A percentile compares a stretch with the other conserved stretches of the same genome.
Conservation (phyloP, 1,140 invertebrate genomes). For the Globodera ellingtonae region DNA sequence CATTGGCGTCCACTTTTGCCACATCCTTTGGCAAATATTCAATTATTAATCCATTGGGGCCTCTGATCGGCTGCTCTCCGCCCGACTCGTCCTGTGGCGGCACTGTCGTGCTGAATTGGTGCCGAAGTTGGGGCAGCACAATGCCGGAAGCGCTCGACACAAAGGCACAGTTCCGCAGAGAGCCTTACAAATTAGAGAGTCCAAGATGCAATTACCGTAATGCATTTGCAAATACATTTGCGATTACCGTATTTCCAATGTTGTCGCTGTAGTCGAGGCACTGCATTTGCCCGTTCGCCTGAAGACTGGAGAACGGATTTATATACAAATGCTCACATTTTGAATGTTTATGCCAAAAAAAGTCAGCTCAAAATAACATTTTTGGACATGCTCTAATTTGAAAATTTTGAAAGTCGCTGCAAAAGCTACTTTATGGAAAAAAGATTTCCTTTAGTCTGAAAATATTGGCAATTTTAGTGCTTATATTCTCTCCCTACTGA, state of each 20-base stretch:
- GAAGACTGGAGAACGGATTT: too few species aligned
- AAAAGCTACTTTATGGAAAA: too few species aligned
- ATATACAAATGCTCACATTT: too few species aligned
- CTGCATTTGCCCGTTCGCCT: not conserved
- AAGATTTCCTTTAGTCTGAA: too few species aligned
- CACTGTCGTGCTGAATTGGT: constrained; percentile 10
- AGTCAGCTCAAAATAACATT: too few species aligned
- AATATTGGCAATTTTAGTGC: too few species aligned
- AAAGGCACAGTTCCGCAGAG: constrained; percentile 12
- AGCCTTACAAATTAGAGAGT: not conserved
- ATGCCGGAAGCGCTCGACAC: not conserved
- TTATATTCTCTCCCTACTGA: too few species aligned
- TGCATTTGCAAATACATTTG: not conserved
- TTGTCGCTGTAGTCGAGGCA: constrained; percentile 10
- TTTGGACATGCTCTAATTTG: too few species aligned
- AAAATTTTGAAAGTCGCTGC: too few species aligned
- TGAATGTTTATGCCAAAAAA: too few species aligned
- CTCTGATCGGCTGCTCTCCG: not conserved
- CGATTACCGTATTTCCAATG: constrained; percentile 28
- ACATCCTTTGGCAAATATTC: not conserved
- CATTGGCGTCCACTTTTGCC: not conserved
- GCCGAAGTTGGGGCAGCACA: not conserved
- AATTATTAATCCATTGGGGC: not conserved
- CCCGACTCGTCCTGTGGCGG: not conserved
- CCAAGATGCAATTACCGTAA: not conserved